A percentile compares a stretch with the other conserved stretches of the same genome.
Conservation (phyloP, 2,797 vertebrate genomes). For the Pelodytes ibericus region DNA sequence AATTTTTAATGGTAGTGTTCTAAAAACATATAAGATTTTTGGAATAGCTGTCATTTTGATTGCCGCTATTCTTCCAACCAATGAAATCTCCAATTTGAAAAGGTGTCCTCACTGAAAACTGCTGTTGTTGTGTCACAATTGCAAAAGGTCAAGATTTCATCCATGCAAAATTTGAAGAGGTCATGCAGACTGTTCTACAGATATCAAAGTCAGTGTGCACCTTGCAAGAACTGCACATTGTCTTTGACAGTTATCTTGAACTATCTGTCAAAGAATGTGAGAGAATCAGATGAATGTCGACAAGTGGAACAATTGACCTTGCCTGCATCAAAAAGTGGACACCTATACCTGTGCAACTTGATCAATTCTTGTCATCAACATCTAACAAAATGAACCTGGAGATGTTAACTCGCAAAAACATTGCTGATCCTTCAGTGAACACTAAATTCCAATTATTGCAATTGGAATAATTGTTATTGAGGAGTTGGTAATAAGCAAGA, state of each 20-base stretch:
- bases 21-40: too few species aligned
- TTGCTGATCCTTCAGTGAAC: not conserved
- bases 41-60: too few species aligned
- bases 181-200: not conserved
- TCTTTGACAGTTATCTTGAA: conserved; percentile 2
- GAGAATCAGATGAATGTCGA: not conserved
- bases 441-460: too few species aligned
- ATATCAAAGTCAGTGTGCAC: conserved; percentile 5
- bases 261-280: not conserved
- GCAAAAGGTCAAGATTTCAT: not conserved
- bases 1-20: too few species aligned
- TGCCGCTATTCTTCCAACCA: too few species aligned
- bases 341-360: conserved; percentile 1
- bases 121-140: not conserved
- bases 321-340: not conserved
- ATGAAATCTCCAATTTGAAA: not conserved
- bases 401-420: conserved; percentile 2
- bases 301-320: not conserved
- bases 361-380: not conserved
- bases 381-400: not conserved
- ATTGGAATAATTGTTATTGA: too few species aligned
- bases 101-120: not conserved
- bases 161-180: not conserved
- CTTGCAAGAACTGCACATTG: not conserved
- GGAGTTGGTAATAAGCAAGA: too few species aligned